These are phyloP conservation scores for Thermophis baileyi DNA, from an alignment of 2,113 vertebrate genomes.

Conservation along the genomic window DNA sequence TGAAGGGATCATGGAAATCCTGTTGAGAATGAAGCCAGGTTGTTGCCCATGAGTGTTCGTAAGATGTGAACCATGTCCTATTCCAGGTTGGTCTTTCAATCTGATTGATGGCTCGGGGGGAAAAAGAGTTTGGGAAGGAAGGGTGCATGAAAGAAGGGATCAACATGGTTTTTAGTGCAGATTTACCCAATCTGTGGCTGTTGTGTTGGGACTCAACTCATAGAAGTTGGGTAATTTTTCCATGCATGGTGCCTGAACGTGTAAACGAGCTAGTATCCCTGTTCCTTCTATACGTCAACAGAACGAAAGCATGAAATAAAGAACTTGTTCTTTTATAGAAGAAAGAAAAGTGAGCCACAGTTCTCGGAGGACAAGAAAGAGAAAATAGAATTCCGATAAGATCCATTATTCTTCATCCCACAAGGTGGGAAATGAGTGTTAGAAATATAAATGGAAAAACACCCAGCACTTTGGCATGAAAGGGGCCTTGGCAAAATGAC, in stretches of 20 bases:
- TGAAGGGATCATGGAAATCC: background rate
- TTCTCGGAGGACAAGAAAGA: background rate
- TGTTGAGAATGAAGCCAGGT: too few species aligned
- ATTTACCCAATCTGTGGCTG: background rate
- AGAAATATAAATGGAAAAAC: background rate
- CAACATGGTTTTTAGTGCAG: background rate
- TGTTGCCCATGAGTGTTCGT: background rate
- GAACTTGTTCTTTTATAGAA: background rate
- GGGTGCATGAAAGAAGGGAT: background rate
- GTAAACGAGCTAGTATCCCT: background rate
- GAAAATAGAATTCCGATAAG: background rate
- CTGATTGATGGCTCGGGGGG: background rate
- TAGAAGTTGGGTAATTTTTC: background rate
- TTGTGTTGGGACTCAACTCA: background rate
- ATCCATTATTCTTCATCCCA: background rate
- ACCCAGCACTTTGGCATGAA: background rate
- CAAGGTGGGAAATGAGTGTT: background rate
- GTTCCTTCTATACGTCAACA: background rate
- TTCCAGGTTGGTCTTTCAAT: background rate
- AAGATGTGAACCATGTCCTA: background rate
- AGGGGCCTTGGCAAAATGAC: background rate
- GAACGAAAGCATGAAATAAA: background rate
- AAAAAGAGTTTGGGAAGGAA: background rate
- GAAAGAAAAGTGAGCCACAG: background rate
- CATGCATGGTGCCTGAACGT: background rate